These are phyloP conservation scores for Phyllostomus discolor DNA, from an alignment of 2,113 vertebrate species.

Conservation along the genomic window DNA sequence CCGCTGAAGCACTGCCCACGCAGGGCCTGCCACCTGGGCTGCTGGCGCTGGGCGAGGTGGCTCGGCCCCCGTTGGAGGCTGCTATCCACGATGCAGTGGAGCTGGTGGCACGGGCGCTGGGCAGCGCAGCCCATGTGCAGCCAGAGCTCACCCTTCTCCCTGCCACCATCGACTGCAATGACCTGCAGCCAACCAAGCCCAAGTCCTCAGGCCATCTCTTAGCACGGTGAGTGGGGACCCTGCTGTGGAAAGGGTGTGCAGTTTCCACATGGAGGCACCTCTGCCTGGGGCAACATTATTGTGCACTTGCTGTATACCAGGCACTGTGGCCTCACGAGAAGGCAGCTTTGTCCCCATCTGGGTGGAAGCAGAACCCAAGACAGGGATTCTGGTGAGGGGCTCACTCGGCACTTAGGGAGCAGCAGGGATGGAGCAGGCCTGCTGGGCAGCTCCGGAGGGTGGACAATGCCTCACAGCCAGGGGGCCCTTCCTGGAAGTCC, in stretches of 20 bases:
- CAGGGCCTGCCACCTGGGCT: conserved; percentile 89
- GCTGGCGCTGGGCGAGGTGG: conserved; percentile 90
- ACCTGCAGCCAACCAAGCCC: conserved; percentile 62
- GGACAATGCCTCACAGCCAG: background rate
- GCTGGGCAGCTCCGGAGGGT: background rate
- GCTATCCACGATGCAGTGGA: conserved; percentile 87
- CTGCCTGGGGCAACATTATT: fast-evolving
- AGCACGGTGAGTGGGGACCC: conserved; percentile 80
- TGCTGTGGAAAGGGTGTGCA: too few relatives aligned
- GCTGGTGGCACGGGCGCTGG: conserved; percentile 84
- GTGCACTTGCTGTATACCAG: background rate
- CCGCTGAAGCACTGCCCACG: conserved; percentile 84
- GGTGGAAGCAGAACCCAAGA: background rate
- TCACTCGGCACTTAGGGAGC: background rate
- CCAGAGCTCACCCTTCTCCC: conserved; percentile 83
- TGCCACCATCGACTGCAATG: conserved; percentile 82
- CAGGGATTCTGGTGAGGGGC: background rate
- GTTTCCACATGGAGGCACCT: background rate
- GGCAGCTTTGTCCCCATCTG: background rate
- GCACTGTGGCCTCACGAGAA: background rate
- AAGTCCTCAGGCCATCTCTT: conserved; percentile 83
- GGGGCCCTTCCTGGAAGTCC: background rate
- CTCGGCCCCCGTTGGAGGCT: conserved; percentile 87
- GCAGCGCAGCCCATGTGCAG: conserved; percentile 70
- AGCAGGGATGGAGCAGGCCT: background rate